Conservation (phyloP, 2,113 vertebrate genomes). For the Hemichromis elongatus region DNA sequence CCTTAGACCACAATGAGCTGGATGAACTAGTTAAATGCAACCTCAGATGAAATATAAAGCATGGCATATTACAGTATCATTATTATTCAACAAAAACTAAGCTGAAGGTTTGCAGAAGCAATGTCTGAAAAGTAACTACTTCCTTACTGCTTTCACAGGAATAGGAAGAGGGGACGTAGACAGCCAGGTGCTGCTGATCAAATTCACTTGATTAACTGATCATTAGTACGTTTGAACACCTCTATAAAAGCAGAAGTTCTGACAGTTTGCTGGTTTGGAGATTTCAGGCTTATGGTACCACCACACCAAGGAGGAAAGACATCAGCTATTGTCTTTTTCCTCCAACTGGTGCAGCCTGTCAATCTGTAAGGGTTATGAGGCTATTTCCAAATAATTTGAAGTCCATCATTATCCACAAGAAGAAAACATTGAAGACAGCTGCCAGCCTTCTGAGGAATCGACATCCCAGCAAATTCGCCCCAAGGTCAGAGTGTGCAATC, state of each 20-base stretch:
- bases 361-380: not conserved
- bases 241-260: rapidly evolving
- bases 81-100: not conserved
- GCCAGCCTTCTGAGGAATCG: not conserved
- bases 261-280: not conserved
- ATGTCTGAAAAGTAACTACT: not conserved
- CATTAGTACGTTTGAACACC: not conserved
- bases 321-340: not conserved
- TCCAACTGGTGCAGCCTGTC: not conserved
- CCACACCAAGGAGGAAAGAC: not conserved
- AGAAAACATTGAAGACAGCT: not conserved
- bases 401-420: not conserved
- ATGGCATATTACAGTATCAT: rapidly evolving
- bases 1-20: no score
- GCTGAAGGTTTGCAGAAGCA: not conserved
- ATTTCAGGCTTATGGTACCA: not conserved
- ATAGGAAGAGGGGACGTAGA: not conserved
- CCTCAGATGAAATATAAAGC: not conserved
- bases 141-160: not conserved
- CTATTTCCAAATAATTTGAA: not conserved
- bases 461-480: not conserved
- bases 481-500: not conserved
- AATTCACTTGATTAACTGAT: not conserved
- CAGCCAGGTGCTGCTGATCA: not conserved
- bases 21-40: not conserved